These are phyloP conservation scores for Zonitis immaculata DNA, from an alignment of 2,888 invertebrate genomes.

Conservation along the genomic window DNA sequence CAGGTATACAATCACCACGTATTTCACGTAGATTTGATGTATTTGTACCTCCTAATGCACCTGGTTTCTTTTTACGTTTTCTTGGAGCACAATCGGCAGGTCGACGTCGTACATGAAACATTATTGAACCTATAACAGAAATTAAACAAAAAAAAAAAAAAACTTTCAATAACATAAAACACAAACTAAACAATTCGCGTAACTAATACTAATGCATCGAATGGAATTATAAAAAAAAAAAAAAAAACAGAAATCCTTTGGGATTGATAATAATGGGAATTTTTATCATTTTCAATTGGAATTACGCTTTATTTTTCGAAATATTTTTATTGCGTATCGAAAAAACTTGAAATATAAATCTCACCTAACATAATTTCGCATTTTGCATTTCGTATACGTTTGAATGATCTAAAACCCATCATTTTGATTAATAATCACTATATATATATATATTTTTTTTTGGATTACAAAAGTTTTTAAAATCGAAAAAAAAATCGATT, in stretches of 20 bases:
- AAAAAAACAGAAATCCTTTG: background rate
- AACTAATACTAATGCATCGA: too few species aligned
- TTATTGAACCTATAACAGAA: conserved; percentile 74
- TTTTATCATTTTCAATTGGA: background rate
- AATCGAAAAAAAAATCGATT: background rate
- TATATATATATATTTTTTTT: too few species aligned
- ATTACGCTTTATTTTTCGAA: too few species aligned
- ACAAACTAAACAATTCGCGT: background rate
- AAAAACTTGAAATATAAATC: too few species aligned
- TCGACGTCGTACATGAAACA: conserved; percentile 93
- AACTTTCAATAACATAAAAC: background rate
- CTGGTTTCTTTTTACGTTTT: conserved; percentile 76
- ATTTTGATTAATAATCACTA: conserved; percentile 47
- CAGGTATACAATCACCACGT: conserved; percentile 59
- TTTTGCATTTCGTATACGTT: conserved; percentile 60
- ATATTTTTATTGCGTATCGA: too few species aligned
- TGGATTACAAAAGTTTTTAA: too few species aligned
- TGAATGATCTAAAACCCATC: conserved; percentile 60
- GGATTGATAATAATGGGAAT: background rate
- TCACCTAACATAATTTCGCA: conserved; percentile 68
- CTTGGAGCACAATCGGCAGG: conserved; percentile 88
- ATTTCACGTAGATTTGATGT: conserved; percentile 56
- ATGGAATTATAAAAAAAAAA: too few species aligned
- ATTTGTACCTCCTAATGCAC: conserved; percentile 48
- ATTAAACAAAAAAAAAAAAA: background rate